Evolutionary conservation across 2,797 vertebrate species (phyloP).

Genomic region (Calcarius lapponicus): DNA sequence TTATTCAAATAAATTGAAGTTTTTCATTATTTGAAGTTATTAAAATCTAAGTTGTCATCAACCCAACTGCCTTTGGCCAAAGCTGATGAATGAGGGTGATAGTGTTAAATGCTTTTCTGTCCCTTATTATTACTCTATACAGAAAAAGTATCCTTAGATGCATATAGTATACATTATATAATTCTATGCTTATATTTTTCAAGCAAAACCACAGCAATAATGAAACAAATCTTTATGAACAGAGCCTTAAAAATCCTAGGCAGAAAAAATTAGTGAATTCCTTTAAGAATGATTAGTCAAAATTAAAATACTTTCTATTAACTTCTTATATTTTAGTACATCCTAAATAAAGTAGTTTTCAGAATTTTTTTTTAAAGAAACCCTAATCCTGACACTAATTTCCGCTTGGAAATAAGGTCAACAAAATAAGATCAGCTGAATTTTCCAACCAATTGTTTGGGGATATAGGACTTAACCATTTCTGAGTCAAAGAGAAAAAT

Average conservation of each 20-base stretch:
- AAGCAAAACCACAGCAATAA: not conserved
- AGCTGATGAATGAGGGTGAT: not conserved
- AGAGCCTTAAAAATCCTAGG: not conserved
- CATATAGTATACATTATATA: not conserved
- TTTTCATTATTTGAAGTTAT: not conserved
- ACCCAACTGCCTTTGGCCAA: not conserved
- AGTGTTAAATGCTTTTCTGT: not conserved
- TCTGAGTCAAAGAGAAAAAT: not conserved
- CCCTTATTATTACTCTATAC: not conserved
- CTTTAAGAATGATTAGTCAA: constrained; percentile 17
- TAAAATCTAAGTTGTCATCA: not conserved
- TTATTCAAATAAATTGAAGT: not conserved
- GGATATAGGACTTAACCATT: not conserved
- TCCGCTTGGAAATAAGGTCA: not conserved
- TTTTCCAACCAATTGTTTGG: not conserved
- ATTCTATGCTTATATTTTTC: not conserved
- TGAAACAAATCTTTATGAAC: not conserved
- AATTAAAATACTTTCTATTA: not conserved
- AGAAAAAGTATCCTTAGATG: not conserved
- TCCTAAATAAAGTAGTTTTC: not conserved
- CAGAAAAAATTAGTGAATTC: not conserved
- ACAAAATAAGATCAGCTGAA: not conserved
- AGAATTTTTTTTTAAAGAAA: not conserved
- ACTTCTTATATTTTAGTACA: not conserved
- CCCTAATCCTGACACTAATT: not conserved